These are phyloP conservation scores for Drosophila pegasa DNA, from an alignment of 2,888 invertebrate species.

Conservation along the genomic window DNA sequence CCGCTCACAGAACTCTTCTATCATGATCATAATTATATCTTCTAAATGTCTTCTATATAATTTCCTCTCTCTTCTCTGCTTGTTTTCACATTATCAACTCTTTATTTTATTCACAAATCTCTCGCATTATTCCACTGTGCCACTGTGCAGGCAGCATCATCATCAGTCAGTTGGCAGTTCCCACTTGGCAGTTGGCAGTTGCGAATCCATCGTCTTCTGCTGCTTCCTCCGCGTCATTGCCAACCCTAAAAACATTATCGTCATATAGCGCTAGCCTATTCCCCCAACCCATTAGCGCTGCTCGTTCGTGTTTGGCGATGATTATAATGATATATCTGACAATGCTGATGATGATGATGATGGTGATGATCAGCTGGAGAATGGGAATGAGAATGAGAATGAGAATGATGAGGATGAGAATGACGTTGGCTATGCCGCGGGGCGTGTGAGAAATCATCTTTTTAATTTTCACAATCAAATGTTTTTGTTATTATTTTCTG, in stretches of 20 bases:
- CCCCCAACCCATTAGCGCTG: constrained; percentile 28
- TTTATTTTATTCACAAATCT: background rate
- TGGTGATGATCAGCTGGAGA: constrained; percentile 30
- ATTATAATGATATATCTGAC: constrained; percentile 13
- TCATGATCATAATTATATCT: no score
- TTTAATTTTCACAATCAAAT: constrained; percentile 81
- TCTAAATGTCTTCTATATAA: no score
- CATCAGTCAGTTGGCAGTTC: constrained; percentile 42
- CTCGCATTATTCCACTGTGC: constrained; percentile 7
- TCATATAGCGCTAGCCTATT: constrained; percentile 21
- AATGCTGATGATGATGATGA: constrained; percentile 21
- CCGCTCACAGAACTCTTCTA: no score
- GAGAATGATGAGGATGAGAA: constrained; percentile 24
- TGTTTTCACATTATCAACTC: no score
- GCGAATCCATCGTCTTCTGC: constrained; percentile 17
- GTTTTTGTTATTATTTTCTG: constrained; percentile 56
- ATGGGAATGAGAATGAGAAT: constrained; percentile 13
- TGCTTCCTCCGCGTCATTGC: background rate
- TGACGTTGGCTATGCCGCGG: constrained; percentile 48
- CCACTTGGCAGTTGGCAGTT: constrained; percentile 7
- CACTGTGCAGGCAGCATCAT: constrained; percentile 16
- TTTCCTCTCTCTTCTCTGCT: no score
- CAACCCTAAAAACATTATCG: constrained; percentile 4
- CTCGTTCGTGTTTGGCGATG: constrained; percentile 36
- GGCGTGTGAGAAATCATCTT: constrained; percentile 79